Base-by-base conservation (phyloP, 2,888 invertebrate genomes). In the Dinocampus coccinellae region DNA sequence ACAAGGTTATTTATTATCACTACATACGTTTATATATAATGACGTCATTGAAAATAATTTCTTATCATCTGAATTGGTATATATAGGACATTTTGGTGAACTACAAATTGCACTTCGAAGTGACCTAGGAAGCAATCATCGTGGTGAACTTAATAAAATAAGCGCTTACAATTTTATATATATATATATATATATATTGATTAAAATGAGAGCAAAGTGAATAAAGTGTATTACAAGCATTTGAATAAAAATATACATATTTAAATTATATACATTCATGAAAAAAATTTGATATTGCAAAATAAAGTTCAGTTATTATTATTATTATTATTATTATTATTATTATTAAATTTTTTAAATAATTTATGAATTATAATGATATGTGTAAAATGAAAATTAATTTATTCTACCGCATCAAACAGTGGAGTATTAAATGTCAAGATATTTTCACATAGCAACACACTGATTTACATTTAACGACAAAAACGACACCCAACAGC, bases 71-170 rank as follows among this genome's bases (percentile, higher is more conserved):
- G 52, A 34, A 16, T 36, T 47, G 65, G 52, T 34, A n/a, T n/a
- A 34, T 29, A 26, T 33, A 20, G 66, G 39, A 57, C 36, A 36
- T 55, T 39, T n/a, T n/a, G 24, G 39, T 57, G 61, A 60, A 70
- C 74, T 74, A 75, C 75, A 77, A 70, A 77, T 77, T 75, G 74
- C 74, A 74, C 74, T 77, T 72, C 74, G 74, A 26, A 70, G 76
- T 77, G 77, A 75, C 77, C 77, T 75, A 77, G 76, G 76, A 77
- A 78, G 76, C 74, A 73, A 79, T 79, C 78, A 78, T 77, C 74
- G 74, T 75, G 73, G 73, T 73, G 16, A 7, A 47, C 16, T 74
- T 77, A 76, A 79, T 76, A 73, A 76, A 77, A 76, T 78, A 76
- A 78, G 74, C 75, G 73, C 67, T 73, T 73, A 71, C 20, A 34